phyloP scores from a whole-genome alignment of 92 coral and sea anemone genomes.

The Epizoanthus illoricatus region DNA sequence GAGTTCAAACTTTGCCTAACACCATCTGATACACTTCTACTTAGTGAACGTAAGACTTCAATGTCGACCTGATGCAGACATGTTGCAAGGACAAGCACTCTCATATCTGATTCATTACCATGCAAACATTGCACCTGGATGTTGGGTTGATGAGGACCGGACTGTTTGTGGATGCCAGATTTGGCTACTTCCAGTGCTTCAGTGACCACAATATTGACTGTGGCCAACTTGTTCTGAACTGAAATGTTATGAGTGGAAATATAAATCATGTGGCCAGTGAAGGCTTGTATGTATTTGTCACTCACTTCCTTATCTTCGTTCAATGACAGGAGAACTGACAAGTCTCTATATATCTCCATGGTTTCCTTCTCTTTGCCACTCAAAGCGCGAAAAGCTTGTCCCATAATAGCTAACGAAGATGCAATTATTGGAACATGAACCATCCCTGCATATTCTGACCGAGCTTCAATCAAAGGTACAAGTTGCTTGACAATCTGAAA shows the following conservation, averaged over 20 bases:
- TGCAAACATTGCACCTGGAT: no score
- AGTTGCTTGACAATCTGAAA: not conserved
- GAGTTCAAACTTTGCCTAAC: not conserved
- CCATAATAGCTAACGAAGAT: not conserved
- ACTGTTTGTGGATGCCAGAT: no score
- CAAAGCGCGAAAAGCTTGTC: not conserved
- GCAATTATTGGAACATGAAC: no score
- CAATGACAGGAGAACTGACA: not conserved
- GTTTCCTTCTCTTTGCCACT: not conserved
- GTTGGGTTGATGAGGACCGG: no score
- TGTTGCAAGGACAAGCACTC: no score
- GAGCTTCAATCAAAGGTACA: not conserved
- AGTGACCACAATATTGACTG: not conserved
- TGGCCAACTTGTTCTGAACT: no score
- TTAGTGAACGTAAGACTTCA: not conserved
- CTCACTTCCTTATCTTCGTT: not conserved
- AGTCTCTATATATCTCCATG: not conserved
- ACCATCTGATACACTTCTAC: not conserved
- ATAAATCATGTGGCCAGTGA: not conserved
- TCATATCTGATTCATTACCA: no score
- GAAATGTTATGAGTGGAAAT: not conserved
- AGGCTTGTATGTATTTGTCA: not conserved
- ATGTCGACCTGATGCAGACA: no score
- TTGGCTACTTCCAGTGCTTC: no score
- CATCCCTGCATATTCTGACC: not conserved